Evolutionary conservation across 2,888 invertebrate genomes (phyloP).

Genomic region (Oligia fasciuncula): DNA sequence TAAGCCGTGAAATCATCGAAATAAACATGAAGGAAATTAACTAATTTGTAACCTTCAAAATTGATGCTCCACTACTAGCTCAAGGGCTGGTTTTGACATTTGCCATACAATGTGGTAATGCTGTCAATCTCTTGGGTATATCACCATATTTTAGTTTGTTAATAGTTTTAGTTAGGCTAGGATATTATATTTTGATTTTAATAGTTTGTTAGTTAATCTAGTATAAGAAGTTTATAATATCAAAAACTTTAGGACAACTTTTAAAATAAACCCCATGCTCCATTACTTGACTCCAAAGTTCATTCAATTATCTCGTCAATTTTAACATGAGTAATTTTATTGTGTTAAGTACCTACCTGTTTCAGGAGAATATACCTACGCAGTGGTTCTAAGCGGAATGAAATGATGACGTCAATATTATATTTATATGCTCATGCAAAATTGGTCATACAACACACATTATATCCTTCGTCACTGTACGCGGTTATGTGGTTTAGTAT

Average conservation of each 20-base stretch:
- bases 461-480: conserved; percentile 31
- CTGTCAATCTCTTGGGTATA: not conserved
- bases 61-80: not conserved
- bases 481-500: conserved; percentile 13
- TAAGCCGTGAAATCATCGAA: not conserved
- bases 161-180: not conserved
- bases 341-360: not conserved
- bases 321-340: not conserved
- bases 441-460: conserved; percentile 22
- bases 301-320: conserved; percentile 7
- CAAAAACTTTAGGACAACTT: not conserved
- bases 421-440: not conserved
- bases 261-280: not conserved
- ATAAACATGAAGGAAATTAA: not conserved
- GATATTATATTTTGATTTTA: not conserved
- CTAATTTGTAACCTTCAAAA: not conserved
- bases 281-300: not conserved
- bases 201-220: not conserved
- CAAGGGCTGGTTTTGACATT: not conserved
- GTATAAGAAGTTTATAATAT: not conserved
- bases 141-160: not conserved
- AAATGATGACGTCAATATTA: conserved; percentile 54
- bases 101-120: not conserved
- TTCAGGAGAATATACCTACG: conserved; percentile 20
- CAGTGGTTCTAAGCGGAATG: conserved; percentile 24